Evolutionary conservation across 2,797 vertebrate species (phyloP), one percentile per base, ranked within the genome.

Genomic region (Lepus oiostolus): DNA sequence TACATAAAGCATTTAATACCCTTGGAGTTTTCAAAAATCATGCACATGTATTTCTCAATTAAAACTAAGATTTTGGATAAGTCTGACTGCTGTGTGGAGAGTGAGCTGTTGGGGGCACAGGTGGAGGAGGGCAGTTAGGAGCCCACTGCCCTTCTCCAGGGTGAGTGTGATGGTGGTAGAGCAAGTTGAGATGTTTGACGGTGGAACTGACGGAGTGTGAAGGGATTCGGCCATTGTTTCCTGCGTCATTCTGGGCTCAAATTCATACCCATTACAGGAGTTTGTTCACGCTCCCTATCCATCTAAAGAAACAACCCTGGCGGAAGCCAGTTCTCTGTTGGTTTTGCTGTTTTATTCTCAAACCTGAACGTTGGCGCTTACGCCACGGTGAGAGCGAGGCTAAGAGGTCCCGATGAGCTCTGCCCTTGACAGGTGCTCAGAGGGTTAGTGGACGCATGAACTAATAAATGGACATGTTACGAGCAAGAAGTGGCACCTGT

Each of bases 301-400:
- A 3, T 42, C 58, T 30, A 54, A 54, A 54, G 65, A 68, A 54
- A 70, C 4, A 8, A 16, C 42, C 30, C 21, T 16, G 28, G 14
- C 14, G 35, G n/a, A 70, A 85, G 65, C 26, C n/a, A 54, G n/a
- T 35, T 28, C 42, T 4, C 21, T 19, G 14, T 54, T 54, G 50
- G 24, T 58, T 71, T 67, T 32, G 24, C 4, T 58, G 50, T 38
- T 71, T 38, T 7, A 0, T 12, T 30, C 35, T 58, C 50, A 80
- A 54, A 38, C 28, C 35, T 58, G 10, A n/a, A 14, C 19, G 24
- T 19, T 17, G 50, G 26, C 24, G 11, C 58, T 60, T 60, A n/a
- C 12, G 1, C 21, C 12, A 2, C 4, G 6, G 26, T 42, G 13
- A 1, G 10, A 28, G 16, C 28, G 13, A 26, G 19, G 28, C 35